Evolutionary conservation across 2,797 vertebrate species (phyloP), one percentile per base, ranked within the genome.

Genomic region (Lutjanus argentimaculatus): DNA sequence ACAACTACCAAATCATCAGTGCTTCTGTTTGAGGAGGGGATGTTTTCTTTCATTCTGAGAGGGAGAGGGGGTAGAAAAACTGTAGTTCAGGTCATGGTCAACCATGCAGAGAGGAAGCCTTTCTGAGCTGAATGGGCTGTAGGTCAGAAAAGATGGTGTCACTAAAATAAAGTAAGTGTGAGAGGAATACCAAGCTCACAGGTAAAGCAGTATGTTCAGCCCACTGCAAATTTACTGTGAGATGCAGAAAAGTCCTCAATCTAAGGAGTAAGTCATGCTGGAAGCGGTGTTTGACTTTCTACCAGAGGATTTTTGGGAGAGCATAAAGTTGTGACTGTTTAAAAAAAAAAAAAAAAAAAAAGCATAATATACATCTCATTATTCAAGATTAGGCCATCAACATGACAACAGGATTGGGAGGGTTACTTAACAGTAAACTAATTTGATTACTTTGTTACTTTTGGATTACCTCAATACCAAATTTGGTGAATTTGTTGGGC

Each of bases 81-180:
- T 76, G 6, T 59, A 56, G n/a, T 3, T 22, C 52, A 64, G 53
- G 59, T 84, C 69, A 69, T 11, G 76, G 70, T 66, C 70, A 71
- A 30, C 21, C 21, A 59, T 55, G 46, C 49, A 6, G 17, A 77
- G 67, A 62, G 17, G 67, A 82, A 65, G 52, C 56, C 63, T 67
- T 55, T 22, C 52, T 45, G 53, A 79, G 7, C 43, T 25, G 43
- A 67, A 45, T 59, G 19, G 57, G 51, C 46, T 55, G 73, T 46
- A 53, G 56, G 69, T 80, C 66, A 72, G 46, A 70, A 73, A 74
- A 75, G 14, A 6, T 25, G 7, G 36, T 46, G 22, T 75, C 40
- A 15, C n/a, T 22, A 12, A 71, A 83, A 57, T 51, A 46, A 72
- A 77, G 43, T 49, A 6, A 61, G 58, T 63, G 51, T 80, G 69